phyloP scores from a whole-genome alignment of 2,113 vertebrate species.

The Tor tambroides region DNA sequence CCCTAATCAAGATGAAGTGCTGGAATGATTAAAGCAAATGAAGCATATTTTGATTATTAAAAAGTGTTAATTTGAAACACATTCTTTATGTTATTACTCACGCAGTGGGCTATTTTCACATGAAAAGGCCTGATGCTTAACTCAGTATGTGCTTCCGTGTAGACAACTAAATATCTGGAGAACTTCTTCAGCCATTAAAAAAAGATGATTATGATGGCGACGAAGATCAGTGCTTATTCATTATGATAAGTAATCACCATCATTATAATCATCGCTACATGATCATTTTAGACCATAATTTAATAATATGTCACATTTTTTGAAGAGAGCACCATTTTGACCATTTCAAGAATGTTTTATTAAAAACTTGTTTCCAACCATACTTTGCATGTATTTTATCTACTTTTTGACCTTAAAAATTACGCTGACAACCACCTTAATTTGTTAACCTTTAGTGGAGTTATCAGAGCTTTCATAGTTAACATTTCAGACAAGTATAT shows the following conservation, averaged over 20 bases:
- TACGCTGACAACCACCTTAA: not conserved
- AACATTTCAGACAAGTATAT: constrained; percentile 47
- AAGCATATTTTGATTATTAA: constrained; percentile 3
- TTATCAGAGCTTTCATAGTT: constrained; percentile 44
- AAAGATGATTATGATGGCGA: constrained; percentile 15
- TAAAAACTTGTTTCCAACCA: not conserved
- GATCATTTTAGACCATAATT: not conserved
- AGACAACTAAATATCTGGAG: not conserved
- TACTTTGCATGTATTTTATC: not conserved
- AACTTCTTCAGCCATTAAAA: not conserved
- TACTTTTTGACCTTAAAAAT: constrained; percentile 1
- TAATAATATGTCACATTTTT: not conserved
- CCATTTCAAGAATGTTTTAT: not conserved
- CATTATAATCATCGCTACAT: not conserved
- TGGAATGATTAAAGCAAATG: not conserved
- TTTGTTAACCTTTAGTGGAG: constrained; percentile 12
- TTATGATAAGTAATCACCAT: constrained; percentile 24
- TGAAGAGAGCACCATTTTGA: not conserved
- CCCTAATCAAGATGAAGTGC: constrained; percentile 18
- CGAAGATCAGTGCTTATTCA: constrained; percentile 23
- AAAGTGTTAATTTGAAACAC: constrained; percentile 6
- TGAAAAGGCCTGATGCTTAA: constrained; percentile 9
- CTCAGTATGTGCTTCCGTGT: not conserved
- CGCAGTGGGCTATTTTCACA: not conserved
- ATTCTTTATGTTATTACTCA: constrained; percentile 14